phyloP scores from a whole-genome alignment of 2,113 vertebrate species.

The Uropsilus gracilis region DNA sequence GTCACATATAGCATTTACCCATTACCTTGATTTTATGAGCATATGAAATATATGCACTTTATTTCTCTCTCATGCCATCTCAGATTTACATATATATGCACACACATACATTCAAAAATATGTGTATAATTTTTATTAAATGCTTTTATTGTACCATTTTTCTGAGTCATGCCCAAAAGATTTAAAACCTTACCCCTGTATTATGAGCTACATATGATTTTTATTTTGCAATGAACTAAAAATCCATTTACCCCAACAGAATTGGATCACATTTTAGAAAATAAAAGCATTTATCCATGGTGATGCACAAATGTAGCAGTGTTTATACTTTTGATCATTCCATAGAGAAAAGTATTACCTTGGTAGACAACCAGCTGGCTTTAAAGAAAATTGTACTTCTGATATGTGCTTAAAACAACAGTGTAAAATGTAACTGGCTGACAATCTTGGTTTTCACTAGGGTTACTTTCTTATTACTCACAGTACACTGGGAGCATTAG shows the following conservation, averaged over 20 bases:
- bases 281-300: slow-evolving; percentile 66
- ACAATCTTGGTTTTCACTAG: slow-evolving; percentile 58
- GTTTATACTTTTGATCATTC: slow-evolving; percentile 73
- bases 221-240: slow-evolving; percentile 62
- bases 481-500: background rate
- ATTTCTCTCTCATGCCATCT: background rate
- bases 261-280: slow-evolving; percentile 72
- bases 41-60: background rate
- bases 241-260: slow-evolving; percentile 61
- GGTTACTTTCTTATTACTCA: slow-evolving; percentile 66
- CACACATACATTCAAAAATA: background rate
- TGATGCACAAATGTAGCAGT: slow-evolving; percentile 62
- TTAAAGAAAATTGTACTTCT: slow-evolving; percentile 46
- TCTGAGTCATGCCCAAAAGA: slow-evolving; percentile 39
- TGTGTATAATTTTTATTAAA: slow-evolving; percentile 33
- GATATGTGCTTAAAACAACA: slow-evolving; percentile 45
- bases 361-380: slow-evolving; percentile 69
- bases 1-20: background rate
- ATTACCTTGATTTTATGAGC: background rate
- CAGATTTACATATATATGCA: background rate
- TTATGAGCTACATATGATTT: slow-evolving; percentile 56
- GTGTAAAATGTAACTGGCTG: slow-evolving; percentile 65
- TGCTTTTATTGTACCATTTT: slow-evolving; percentile 9
- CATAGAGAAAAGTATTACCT: slow-evolving; percentile 60
- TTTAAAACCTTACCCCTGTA: slow-evolving; percentile 48